Percentiles rank a stretch among this genome's conserved stretches.
phyloP scores from a whole-genome alignment of 2,888 invertebrate genomes.

The Phaonia tiefii region DNA sequence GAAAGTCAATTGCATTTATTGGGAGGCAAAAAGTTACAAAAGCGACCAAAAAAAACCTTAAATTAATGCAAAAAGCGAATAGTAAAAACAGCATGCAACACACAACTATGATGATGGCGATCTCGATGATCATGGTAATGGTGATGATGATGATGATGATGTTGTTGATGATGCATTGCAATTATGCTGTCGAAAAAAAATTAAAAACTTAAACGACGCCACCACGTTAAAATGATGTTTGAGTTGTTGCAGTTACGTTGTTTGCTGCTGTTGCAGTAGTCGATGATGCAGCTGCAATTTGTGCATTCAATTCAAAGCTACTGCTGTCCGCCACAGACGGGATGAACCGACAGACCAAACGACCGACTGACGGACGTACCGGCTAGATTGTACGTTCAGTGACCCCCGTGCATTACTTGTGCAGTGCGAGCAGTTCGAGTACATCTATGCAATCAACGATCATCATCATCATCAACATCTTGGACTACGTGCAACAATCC shows the following conservation, averaged over 20 bases:
- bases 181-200: slow-evolving; percentile 67
- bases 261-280: not conserved
- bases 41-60: slow-evolving; percentile 47
- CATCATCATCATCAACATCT: slow-evolving; percentile 49
- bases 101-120: slow-evolving; percentile 38
- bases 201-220: slow-evolving; percentile 67
- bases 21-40: slow-evolving; percentile 32
- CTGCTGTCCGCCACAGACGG: slow-evolving; percentile 30
- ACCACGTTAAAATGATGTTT: slow-evolving; percentile 65
- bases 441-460: slow-evolving; percentile 57
- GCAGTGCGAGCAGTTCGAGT: slow-evolving; percentile 28
- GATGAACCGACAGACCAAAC: slow-evolving; percentile 19
- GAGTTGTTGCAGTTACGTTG: slow-evolving; percentile 7
- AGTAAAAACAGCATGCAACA: slow-evolving; percentile 54
- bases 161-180: slow-evolving; percentile 63
- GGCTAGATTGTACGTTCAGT: slow-evolving; percentile 54
- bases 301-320: slow-evolving; percentile 63
- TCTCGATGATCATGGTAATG: not conserved
- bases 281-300: slow-evolving; percentile 65
- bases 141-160: slow-evolving; percentile 45
- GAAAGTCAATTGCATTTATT: slow-evolving; percentile 46
- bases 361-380: slow-evolving; percentile 20
- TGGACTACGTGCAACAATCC: slow-evolving; percentile 46
- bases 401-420: slow-evolving; percentile 52
- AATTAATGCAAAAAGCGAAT: slow-evolving; percentile 59